These are phyloP conservation scores for Psephotus haematonotus DNA, from an alignment of 2,113 vertebrate species.

Conservation along the genomic window DNA sequence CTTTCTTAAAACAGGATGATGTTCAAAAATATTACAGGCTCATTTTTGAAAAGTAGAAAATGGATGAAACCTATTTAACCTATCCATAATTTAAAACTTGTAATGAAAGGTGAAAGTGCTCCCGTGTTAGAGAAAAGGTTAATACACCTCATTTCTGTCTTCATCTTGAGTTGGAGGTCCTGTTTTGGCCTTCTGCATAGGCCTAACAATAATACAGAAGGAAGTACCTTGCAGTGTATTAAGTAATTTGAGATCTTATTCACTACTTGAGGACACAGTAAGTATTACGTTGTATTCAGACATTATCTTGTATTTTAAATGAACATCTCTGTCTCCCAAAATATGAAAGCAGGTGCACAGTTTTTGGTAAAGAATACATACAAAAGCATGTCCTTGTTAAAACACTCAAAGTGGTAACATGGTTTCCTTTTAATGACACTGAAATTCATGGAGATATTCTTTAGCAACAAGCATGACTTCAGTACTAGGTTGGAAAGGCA, in stretches of 20 bases:
- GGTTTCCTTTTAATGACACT: background rate
- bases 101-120: background rate
- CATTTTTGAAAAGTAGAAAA: background rate
- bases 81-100: background rate
- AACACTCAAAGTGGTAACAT: background rate
- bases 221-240: background rate
- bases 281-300: background rate
- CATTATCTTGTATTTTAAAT: background rate
- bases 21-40: background rate
- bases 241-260: background rate
- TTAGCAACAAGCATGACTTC: background rate
- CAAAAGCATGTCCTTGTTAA: background rate
- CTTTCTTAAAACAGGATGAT: background rate
- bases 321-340: background rate
- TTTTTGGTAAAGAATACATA: background rate
- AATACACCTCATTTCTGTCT: background rate
- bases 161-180: background rate
- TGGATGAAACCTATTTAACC: background rate
- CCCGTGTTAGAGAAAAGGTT: background rate
- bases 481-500: background rate
- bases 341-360: background rate
- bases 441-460: background rate
- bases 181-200: background rate
- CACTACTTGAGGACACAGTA: background rate
- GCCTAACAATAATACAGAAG: background rate